These are phyloP conservation scores for Oreonectes daqikongensis DNA, from an alignment of 2,797 vertebrate species.

Conservation along the genomic window DNA sequence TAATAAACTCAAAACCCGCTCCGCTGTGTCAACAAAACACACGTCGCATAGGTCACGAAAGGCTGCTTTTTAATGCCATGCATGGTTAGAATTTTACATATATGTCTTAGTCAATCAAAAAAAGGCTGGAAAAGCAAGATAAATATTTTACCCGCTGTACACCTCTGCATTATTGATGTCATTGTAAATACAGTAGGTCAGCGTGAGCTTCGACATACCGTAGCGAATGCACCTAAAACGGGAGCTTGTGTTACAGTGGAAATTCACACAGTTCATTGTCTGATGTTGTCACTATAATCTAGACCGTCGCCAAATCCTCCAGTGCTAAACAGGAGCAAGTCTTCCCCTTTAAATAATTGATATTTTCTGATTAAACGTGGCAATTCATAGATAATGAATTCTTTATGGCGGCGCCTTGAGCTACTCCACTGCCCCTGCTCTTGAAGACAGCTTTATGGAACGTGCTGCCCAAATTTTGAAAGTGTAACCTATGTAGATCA, in stretches of 20 bases:
- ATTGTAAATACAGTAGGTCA: constrained; percentile 60
- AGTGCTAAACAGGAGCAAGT: constrained; percentile 86
- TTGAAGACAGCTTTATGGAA: constrained; percentile 91
- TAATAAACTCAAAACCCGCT: constrained; percentile 81
- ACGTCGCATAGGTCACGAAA: constrained; percentile 74
- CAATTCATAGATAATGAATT: constrained; percentile 91
- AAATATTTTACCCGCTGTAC: constrained; percentile 74
- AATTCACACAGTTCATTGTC: constrained; percentile 62
- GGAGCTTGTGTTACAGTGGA: constrained; percentile 58
- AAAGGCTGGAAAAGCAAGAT: constrained; percentile 71
- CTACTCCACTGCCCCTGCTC: constrained; percentile 91
- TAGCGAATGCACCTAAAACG: constrained; percentile 57
- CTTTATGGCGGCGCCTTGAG: constrained; percentile 89
- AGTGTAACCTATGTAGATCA: constrained; percentile 99
- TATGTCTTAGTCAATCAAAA: constrained; percentile 64
- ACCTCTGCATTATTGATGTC: constrained; percentile 67
- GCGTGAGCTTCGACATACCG: constrained; percentile 57
- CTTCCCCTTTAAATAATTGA: constrained; percentile 93
- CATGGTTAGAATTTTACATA: constrained; percentile 67
- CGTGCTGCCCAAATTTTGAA: constrained; percentile 92
- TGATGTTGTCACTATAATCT: constrained; percentile 70
- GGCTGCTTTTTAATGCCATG: constrained; percentile 72
- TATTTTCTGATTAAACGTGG: constrained; percentile 95
- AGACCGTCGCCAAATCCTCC: constrained; percentile 75
- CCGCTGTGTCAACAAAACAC: constrained; percentile 78